phyloP scores from a whole-genome alignment of 2,797 vertebrate genomes.

The Anguilla obscura region DNA sequence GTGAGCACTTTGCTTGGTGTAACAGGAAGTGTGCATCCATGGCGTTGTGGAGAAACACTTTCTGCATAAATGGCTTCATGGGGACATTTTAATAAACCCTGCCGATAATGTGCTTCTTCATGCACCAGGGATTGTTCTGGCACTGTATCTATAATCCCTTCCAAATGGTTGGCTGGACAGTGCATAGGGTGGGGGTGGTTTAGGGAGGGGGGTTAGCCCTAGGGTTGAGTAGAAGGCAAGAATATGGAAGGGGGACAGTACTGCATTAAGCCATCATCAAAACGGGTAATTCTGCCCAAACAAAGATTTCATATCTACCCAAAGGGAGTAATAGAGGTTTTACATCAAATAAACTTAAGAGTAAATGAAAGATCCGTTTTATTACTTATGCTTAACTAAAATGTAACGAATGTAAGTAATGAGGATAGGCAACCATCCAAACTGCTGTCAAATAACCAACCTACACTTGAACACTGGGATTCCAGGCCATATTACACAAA shows the following conservation, averaged over 20 bases:
- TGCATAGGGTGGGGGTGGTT: slow-evolving; percentile 50
- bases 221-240: slow-evolving; percentile 27
- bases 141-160: slow-evolving; percentile 41
- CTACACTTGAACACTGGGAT: not conserved
- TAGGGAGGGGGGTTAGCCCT: slow-evolving; percentile 48
- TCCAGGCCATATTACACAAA: not conserved
- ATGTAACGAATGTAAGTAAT: too few relatives aligned
- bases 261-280: not conserved
- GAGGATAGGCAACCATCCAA: not conserved
- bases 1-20: not conserved
- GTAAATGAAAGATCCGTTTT: too few relatives aligned
- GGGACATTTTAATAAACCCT: slow-evolving; percentile 51
- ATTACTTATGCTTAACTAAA: not conserved
- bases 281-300: not conserved
- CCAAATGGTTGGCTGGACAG: slow-evolving; percentile 55
- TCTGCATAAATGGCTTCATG: slow-evolving; percentile 25
- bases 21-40: not conserved
- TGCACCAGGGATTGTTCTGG: slow-evolving; percentile 48
- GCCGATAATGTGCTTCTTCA: slow-evolving; percentile 43
- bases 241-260: not conserved
- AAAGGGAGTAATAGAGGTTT: not conserved
- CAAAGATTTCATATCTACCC: not conserved
- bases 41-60: slow-evolving; percentile 36
- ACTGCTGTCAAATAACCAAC: not conserved
- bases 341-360: not conserved